Evolutionary conservation across 2,797 vertebrate genomes (phyloP).

Genomic region (Arctocebus calabarensis): DNA sequence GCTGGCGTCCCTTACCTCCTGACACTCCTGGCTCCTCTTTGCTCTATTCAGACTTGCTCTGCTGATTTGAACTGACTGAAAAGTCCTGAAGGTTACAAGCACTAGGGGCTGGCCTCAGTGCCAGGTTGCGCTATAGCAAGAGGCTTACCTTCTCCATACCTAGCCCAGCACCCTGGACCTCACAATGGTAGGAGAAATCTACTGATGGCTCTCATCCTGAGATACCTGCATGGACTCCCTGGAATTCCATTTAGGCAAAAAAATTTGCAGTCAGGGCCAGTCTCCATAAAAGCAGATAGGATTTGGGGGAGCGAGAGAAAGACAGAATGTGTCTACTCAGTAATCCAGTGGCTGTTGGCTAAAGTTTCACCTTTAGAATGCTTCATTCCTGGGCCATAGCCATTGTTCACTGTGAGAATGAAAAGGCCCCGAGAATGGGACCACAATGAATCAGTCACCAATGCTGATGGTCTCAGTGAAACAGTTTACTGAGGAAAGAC

Average conservation of each 20-base stretch:
- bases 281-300: constrained; percentile 18
- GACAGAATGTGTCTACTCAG: background rate
- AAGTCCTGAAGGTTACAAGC: background rate
- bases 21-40: background rate
- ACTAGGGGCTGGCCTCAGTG: background rate
- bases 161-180: background rate
- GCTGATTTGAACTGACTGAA: constrained; percentile 5
- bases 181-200: constrained; percentile 7
- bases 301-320: background rate
- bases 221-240: background rate
- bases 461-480: background rate
- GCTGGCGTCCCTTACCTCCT: background rate
- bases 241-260: background rate
- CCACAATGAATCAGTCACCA: background rate
- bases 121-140: background rate
- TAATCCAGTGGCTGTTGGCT: background rate
- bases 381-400: background rate
- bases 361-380: background rate
- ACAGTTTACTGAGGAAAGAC: constrained; percentile 23
- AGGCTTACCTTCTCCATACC: background rate
- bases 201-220: background rate
- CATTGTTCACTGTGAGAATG: background rate
- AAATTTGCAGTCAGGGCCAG: background rate
- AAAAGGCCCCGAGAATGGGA: constrained; percentile 1
- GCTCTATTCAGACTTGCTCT: background rate